Conservation (phyloP, 2,797 vertebrate species). For the Triplophysa yarkandensis region DNA sequence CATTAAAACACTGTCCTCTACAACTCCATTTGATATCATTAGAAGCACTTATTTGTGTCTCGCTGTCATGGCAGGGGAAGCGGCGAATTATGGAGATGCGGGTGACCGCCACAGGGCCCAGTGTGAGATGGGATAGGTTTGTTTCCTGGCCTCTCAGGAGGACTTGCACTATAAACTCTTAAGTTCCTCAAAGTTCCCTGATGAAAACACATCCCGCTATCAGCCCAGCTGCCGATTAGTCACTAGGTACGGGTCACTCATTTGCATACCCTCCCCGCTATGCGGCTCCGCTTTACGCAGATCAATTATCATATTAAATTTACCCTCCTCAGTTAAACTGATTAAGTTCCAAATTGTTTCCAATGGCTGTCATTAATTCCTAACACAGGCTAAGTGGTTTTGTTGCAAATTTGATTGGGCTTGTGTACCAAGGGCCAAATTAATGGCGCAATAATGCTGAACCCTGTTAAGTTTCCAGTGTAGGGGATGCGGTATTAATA, state of each 20-base stretch:
- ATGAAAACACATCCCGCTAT: conserved; percentile 89
- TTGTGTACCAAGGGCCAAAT: conserved; percentile 89
- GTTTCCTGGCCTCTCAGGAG: conserved; percentile 90
- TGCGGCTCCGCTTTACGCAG: conserved; percentile 88
- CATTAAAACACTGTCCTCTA: conserved; percentile 94
- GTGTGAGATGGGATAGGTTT: conserved; percentile 89
- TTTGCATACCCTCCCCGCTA: conserved; percentile 97
- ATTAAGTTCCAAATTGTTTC: conserved; percentile 99
- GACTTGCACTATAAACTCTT: conserved; percentile 90
- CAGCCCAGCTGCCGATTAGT: conserved; percentile 92
- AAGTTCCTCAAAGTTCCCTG: conserved; percentile 98
- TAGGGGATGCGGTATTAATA: conserved; percentile 74
- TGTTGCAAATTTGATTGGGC: conserved; percentile 92
- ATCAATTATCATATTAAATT: conserved; percentile 99
- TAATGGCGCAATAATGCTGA: conserved; percentile 84
- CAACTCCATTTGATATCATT: conserved; percentile 96
- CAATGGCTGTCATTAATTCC: conserved; percentile 99
- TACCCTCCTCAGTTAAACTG: conserved; percentile 99
- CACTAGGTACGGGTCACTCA: conserved; percentile 96
- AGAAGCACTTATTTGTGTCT: conserved; percentile 98
- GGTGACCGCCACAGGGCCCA: conserved; percentile 87
- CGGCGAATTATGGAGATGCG: conserved; percentile 97
- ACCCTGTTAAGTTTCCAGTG: conserved; percentile 76
- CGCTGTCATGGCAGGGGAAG: conserved; percentile 94
- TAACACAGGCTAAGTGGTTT: conserved; percentile 94